Evolutionary conservation across 2,797 vertebrate genomes (phyloP).

Genomic region (Ptychobarbus kaznakovi): DNA sequence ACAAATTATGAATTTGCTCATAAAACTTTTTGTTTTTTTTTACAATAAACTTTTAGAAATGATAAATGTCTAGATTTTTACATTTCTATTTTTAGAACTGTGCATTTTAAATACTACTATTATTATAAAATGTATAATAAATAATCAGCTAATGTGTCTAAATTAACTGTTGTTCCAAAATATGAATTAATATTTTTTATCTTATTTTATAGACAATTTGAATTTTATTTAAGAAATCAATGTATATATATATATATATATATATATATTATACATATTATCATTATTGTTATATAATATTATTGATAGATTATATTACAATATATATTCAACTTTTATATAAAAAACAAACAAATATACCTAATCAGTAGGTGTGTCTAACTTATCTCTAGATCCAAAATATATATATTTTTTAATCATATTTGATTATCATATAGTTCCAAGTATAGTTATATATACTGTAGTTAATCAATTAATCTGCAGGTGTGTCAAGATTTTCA

Average conservation of each 20-base stretch:
- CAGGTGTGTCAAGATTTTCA: no score
- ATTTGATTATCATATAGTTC: background rate
- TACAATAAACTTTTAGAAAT: background rate
- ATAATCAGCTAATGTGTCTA: background rate
- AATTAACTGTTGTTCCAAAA: background rate
- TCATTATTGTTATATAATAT: no score
- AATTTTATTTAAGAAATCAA: background rate
- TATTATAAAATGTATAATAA: background rate
- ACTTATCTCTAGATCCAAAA: background rate
- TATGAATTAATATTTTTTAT: background rate
- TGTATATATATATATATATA: no score
- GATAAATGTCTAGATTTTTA: no score
- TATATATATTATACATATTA: no score
- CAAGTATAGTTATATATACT: no score
- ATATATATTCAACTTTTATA: no score
- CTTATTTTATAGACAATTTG: background rate
- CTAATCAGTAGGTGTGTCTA: background rate
- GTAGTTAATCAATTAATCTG: no score
- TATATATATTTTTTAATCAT: background rate
- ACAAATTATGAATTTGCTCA: background rate
- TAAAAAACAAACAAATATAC: no score
- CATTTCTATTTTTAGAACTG: no score
- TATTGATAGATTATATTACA: no score
- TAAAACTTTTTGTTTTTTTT: background rate
- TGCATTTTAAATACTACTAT: background rate